phyloP scores from a whole-genome alignment of 1,140 invertebrate species.

The Drosophila busckii region DNA sequence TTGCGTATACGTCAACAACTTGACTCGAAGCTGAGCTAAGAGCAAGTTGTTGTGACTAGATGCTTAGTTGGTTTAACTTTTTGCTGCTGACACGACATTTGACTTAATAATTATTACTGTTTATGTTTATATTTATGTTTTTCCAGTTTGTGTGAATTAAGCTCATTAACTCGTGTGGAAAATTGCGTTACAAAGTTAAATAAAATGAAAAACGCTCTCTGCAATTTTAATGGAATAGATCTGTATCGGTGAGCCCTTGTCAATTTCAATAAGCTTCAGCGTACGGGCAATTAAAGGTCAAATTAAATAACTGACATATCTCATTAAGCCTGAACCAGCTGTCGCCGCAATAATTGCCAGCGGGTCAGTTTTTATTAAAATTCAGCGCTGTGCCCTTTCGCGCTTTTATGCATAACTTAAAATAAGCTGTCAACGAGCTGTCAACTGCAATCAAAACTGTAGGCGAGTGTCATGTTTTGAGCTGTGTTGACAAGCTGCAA shows the following conservation, averaged over 20 bases:
- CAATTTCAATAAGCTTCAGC: constrained; percentile 17
- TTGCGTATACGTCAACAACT: too few relatives aligned
- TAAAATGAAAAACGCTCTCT: too few relatives aligned
- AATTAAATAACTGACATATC: constrained; percentile 2
- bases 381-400: neutral
- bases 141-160: too few relatives aligned
- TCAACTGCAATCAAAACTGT: constrained; percentile 12
- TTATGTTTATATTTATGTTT: too few relatives aligned
- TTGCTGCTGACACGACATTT: too few relatives aligned
- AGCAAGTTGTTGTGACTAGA: too few relatives aligned
- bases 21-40: too few relatives aligned
- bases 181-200: constrained; percentile 7
- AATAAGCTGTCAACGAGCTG: constrained; percentile 30
- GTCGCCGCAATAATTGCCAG: neutral
- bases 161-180: too few relatives aligned
- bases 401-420: constrained; percentile 53
- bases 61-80: too few relatives aligned
- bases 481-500: constrained; percentile 1
- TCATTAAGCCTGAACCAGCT: neutral
- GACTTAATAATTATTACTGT: too few relatives aligned
- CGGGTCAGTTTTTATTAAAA: neutral
- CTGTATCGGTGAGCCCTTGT: too few relatives aligned
- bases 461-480: neutral
- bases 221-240: too few relatives aligned
- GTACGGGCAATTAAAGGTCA: neutral